Conservation (phyloP, 2,888 invertebrate genomes). For the Fabriciana adippe region DNA sequence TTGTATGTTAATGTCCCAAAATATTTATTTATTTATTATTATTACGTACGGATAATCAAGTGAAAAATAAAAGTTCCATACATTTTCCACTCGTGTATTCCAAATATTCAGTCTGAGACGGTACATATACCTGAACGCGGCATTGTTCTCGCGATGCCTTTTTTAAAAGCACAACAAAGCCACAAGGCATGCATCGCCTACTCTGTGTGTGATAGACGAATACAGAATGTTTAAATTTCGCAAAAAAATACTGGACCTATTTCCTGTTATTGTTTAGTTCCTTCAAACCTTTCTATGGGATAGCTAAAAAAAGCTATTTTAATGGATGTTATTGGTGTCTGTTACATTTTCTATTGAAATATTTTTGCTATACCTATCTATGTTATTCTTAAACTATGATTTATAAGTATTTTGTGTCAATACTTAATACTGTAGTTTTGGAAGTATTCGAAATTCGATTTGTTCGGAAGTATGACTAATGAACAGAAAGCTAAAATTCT, state of each 20-base stretch:
- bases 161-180: constrained; percentile 77
- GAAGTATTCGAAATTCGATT: too few species aligned
- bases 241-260: constrained; percentile 9
- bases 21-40: too few species aligned
- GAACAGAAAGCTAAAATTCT: too few species aligned
- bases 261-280: constrained; percentile 1
- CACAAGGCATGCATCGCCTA: constrained; percentile 67
- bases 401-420: too few species aligned
- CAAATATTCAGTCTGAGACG: constrained; percentile 46
- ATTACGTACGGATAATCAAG: background rate
- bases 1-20: too few species aligned
- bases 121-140: constrained; percentile 52
- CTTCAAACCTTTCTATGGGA: background rate
- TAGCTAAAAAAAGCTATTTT: background rate
- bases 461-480: too few species aligned
- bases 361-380: too few species aligned
- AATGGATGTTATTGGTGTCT: background rate
- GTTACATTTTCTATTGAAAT: too few species aligned
- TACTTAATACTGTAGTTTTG: too few species aligned
- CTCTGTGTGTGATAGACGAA: constrained; percentile 61
- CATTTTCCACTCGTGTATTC: constrained; percentile 18
- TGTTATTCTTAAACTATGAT: too few species aligned
- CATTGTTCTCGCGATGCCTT: constrained; percentile 66
- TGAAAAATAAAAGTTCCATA: background rate
- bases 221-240: constrained; percentile 52